Conservation (phyloP, 1,140 invertebrate species). For the Apis cerana region DNA sequence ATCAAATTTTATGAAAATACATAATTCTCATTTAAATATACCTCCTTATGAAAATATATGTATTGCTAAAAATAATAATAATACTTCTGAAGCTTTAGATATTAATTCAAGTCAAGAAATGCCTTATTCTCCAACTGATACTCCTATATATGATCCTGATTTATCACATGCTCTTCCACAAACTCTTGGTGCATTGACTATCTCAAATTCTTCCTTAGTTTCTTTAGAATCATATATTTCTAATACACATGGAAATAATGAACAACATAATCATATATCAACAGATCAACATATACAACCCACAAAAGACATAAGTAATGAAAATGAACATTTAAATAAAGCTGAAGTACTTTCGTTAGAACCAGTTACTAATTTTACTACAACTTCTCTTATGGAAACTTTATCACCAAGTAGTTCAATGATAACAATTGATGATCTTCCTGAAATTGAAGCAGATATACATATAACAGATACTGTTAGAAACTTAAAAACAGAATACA, state of each 20-base stretch:
- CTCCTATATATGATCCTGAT: constrained; percentile 57
- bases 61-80: background rate
- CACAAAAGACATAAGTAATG: background rate
- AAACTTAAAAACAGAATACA: constrained; percentile 50
- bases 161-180: constrained; percentile 28
- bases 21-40: constrained; percentile 3
- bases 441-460: constrained; percentile 67
- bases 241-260: background rate
- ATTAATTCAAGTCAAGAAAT: constrained; percentile 46
- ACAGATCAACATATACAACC: background rate
- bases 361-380: background rate
- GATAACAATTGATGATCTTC: constrained; percentile 60
- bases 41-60: background rate
- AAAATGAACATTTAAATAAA: constrained; percentile 10
- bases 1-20: constrained; percentile 19
- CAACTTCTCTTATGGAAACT: constrained; percentile 10
- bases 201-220: background rate
- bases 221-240: constrained; percentile 4
- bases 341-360: background rate
- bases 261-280: constrained; percentile 9
- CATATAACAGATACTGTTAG: constrained; percentile 54
- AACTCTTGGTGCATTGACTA: constrained; percentile 6
- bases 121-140: constrained; percentile 70
- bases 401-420: constrained; percentile 39
- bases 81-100: background rate